Evolutionary conservation across 2,888 invertebrate genomes (phyloP).

Genomic region (Dryococelus australis): DNA sequence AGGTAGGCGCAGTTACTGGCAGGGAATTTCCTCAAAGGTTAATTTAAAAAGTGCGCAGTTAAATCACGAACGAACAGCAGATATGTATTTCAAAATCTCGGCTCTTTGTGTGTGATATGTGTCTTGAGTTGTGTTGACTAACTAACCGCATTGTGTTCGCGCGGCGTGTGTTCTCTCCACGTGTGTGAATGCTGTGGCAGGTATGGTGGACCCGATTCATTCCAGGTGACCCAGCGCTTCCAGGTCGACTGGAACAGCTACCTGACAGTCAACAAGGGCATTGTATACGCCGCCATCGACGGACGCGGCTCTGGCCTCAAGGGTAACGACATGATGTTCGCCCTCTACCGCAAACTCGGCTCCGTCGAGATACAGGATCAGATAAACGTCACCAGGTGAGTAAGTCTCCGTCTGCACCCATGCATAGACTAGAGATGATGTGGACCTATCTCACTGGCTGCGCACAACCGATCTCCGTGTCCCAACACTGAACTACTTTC

Average conservation of each 20-base stretch:
- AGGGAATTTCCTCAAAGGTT: too few species aligned
- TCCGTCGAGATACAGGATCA: slow-evolving; percentile 92
- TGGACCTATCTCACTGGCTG: too few species aligned
- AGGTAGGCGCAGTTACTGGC: too few species aligned
- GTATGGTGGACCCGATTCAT: slow-evolving; percentile 92
- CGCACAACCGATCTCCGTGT: too few species aligned
- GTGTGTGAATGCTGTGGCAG: slow-evolving; percentile 59
- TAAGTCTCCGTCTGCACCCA: slow-evolving; percentile 47
- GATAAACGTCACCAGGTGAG: slow-evolving; percentile 80
- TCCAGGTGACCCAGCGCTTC: slow-evolving; percentile 83
- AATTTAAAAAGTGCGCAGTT: too few species aligned
- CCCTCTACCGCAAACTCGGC: slow-evolving; percentile 84
- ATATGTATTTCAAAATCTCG: too few species aligned
- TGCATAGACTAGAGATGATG: not conserved
- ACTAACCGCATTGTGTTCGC: too few species aligned
- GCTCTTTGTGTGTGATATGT: too few species aligned
- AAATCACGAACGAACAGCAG: too few species aligned
- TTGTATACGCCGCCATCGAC: slow-evolving; percentile 90
- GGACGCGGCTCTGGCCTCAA: slow-evolving; percentile 87
- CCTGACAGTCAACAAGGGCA: slow-evolving; percentile 80
- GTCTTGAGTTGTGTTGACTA: too few species aligned
- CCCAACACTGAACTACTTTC: too few species aligned
- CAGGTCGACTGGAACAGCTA: slow-evolving; percentile 88
- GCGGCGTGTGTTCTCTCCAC: not conserved
- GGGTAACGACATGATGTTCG: slow-evolving; percentile 83